Conservation (phyloP, 1,140 invertebrate genomes). For the Drosophila nigromelanica region DNA sequence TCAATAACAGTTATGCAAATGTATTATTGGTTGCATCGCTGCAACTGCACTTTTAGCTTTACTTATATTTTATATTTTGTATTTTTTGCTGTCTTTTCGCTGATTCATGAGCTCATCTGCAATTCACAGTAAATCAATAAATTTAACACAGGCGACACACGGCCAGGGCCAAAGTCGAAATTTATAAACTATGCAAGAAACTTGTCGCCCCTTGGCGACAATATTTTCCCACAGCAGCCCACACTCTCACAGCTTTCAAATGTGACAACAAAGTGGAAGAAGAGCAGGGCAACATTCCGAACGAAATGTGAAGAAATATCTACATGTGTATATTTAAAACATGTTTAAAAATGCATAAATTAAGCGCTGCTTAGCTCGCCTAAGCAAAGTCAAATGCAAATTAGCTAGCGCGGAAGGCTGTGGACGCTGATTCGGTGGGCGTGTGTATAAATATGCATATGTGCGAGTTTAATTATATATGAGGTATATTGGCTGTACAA, state of each 20-base stretch:
- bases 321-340: conserved; percentile 45
- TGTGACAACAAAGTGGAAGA: conserved; percentile 48
- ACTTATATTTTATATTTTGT: neutral
- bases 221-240: conserved; percentile 65
- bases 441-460: conserved; percentile 30
- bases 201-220: conserved; percentile 20
- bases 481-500: conserved; percentile 3
- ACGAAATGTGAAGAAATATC: conserved; percentile 14
- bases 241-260: conserved; percentile 22
- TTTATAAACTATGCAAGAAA: conserved; percentile 26
- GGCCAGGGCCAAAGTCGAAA: conserved; percentile 37
- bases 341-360: conserved; percentile 79
- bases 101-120: conserved; percentile 39
- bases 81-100: neutral
- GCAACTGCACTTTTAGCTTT: neutral
- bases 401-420: conserved; percentile 44
- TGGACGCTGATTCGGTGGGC: conserved; percentile 49
- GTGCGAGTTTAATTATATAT: conserved; percentile 24
- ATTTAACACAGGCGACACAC: conserved; percentile 7
- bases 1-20: conserved; percentile 23
- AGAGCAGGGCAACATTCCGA: conserved; percentile 11
- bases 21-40: conserved; percentile 5
- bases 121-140: conserved; percentile 33
- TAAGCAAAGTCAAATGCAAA: conserved; percentile 62
- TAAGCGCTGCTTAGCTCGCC: conserved; percentile 47